Evolutionary conservation across 2,888 invertebrate genomes (phyloP).

Genomic region (Calameuta pallipes): DNA sequence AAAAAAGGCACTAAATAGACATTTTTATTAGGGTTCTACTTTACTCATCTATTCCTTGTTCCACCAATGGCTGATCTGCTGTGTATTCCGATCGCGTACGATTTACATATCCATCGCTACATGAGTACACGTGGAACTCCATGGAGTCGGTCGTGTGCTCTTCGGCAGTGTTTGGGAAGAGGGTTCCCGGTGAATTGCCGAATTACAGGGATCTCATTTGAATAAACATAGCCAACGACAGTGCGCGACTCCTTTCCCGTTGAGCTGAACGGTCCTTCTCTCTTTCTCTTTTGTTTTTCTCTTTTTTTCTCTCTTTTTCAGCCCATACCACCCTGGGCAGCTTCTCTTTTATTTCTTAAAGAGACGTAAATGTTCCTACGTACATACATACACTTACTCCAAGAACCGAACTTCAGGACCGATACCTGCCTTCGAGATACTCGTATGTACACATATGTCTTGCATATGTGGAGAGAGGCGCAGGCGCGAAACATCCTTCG

Average conservation of each 20-base stretch:
- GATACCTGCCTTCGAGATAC: background rate
- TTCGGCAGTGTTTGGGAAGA: slow-evolving; percentile 6
- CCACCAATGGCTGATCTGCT: background rate
- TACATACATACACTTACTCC: background rate
- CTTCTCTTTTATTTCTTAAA: slow-evolving; percentile 21
- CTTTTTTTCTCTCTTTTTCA: background rate
- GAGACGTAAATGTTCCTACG: slow-evolving; percentile 24
- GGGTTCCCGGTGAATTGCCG: slow-evolving; percentile 42
- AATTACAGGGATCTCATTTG: slow-evolving; percentile 50
- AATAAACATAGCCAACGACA: slow-evolving; percentile 48
- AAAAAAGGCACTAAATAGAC: background rate
- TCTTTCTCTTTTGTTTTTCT: background rate
- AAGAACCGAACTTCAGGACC: background rate
- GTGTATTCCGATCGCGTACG: slow-evolving; percentile 19
- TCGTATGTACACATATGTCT: background rate
- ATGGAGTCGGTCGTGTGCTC: background rate
- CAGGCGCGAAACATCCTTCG: slow-evolving; percentile 3
- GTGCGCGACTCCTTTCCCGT: slow-evolving; percentile 32
- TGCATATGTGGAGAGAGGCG: background rate
- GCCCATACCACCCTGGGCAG: background rate
- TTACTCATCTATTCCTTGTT: background rate
- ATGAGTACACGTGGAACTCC: slow-evolving; percentile 17
- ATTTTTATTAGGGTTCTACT: background rate
- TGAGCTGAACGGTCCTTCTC: slow-evolving; percentile 7
- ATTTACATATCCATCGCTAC: slow-evolving; percentile 20